Evolutionary conservation across 2,888 invertebrate genomes (phyloP).

Genomic region (Teleiodes luculella): DNA sequence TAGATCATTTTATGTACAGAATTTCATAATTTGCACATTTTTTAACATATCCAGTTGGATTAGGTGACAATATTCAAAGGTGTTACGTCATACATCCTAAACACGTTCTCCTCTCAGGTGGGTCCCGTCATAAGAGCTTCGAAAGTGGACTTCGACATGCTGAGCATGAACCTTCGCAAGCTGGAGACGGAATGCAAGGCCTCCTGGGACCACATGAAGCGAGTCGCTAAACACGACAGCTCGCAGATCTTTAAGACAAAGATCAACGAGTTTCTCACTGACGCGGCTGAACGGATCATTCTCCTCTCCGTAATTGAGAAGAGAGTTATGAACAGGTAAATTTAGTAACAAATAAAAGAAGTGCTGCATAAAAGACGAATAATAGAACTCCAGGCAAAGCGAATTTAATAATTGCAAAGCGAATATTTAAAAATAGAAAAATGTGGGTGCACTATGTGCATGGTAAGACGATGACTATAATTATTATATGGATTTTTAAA

Average conservation of each 20-base stretch:
- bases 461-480: no score
- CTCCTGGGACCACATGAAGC: constrained; percentile 97
- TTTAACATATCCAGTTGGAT: no score
- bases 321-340: constrained; percentile 91
- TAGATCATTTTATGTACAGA: no score
- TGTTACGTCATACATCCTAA: constrained; percentile 27
- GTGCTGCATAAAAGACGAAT: neutral
- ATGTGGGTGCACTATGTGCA: neutral
- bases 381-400: neutral
- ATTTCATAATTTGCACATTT: neutral
- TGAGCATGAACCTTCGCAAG: constrained; percentile 89
- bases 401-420: neutral
- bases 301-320: constrained; percentile 94
- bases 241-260: constrained; percentile 92
- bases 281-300: constrained; percentile 98
- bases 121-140: constrained; percentile 94
- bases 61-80: no score
- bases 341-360: neutral
- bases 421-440: neutral
- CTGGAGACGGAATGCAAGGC: constrained; percentile 97
- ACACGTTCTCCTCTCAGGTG: constrained; percentile 71
- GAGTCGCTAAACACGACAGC: constrained; percentile 96
- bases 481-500: no score
- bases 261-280: constrained; percentile 96
- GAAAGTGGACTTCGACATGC: constrained; percentile 96